Conservation (phyloP, 2,113 vertebrate genomes). For the Peromyscus leucopus region DNA sequence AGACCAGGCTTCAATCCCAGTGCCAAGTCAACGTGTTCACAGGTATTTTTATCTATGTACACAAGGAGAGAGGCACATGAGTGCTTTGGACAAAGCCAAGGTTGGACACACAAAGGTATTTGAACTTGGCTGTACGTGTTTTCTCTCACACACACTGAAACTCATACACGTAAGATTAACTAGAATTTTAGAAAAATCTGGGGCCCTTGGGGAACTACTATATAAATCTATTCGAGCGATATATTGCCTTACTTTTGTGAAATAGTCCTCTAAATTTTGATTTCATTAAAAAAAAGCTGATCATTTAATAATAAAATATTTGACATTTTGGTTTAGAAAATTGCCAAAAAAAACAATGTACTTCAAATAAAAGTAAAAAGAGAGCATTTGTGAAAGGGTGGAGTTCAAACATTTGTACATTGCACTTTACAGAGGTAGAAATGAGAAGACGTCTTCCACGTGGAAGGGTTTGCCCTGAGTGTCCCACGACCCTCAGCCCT, state of each 20-base stretch:
- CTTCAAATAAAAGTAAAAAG: neutral
- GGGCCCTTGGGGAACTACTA: neutral
- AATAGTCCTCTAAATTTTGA: neutral
- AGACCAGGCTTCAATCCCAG: neutral
- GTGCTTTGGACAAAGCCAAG: slow-evolving; percentile 1
- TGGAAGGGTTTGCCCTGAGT: neutral
- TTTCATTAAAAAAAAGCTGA: neutral
- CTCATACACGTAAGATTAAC: neutral
- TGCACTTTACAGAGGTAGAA: slow-evolving; percentile 3
- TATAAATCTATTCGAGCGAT: neutral
- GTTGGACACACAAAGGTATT: slow-evolving; percentile 30
- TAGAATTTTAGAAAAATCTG: slow-evolving; percentile 25
- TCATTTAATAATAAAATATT: slow-evolving; percentile 19
- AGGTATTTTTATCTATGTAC: neutral
- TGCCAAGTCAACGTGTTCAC: neutral
- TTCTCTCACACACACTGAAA: neutral
- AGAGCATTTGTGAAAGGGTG: neutral
- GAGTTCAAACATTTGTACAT: neutral
- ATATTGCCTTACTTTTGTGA: slow-evolving; percentile 9
- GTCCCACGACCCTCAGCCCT: neutral
- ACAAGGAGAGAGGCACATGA: neutral
- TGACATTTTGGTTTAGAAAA: slow-evolving; percentile 48
- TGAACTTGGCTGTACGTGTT: neutral
- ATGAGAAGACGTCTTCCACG: neutral
- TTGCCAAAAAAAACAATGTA: neutral